A percentile compares a stretch with the other conserved stretches of the same genome.
Conservation (phyloP, 2,888 invertebrate species). For the Drosophila limbata region DNA sequence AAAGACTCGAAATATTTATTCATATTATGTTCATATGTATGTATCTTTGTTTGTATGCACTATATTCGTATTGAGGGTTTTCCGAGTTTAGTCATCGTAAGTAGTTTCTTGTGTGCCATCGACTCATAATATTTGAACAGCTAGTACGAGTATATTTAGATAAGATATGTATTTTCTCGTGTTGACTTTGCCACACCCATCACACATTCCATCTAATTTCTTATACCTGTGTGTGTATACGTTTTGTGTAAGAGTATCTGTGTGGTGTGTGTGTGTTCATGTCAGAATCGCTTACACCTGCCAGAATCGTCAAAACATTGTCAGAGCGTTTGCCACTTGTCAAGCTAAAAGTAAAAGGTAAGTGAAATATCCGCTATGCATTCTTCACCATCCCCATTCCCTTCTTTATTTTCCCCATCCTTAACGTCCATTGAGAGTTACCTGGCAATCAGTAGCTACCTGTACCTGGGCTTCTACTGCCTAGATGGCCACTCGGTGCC, state of each 20-base stretch:
- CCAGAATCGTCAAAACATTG: conserved; percentile 63
- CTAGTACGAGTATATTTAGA: conserved; percentile 40
- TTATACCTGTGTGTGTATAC: conserved; percentile 5
- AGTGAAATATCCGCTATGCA: conserved; percentile 63
- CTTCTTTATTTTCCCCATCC: too few species aligned
- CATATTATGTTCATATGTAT: conserved; percentile 1
- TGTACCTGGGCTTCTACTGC: conserved; percentile 3
- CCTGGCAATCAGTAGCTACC: conserved; percentile 65
- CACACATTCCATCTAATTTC: conserved; percentile 39
- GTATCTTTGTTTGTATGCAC: background rate
- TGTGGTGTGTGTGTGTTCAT: conserved; percentile 25
- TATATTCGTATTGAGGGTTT: conserved; percentile 7
- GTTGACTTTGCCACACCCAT: conserved; percentile 52
- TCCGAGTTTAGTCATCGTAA: conserved; percentile 17
- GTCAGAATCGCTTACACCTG: conserved; percentile 62
- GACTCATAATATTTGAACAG: conserved; percentile 50
- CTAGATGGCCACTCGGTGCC: conserved; percentile 61
- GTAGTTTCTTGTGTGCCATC: conserved; percentile 27
- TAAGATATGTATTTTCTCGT: conserved; percentile 46
- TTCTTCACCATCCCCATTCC: background rate
- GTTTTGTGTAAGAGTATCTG: background rate
- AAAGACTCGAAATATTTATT: background rate
- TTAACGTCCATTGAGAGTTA: conserved; percentile 2
- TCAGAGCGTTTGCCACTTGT: conserved; percentile 67
- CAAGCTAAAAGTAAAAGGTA: conserved; percentile 56